These are phyloP conservation scores for Phainopepla nitens DNA, from an alignment of 2,113 vertebrate genomes.

Conservation along the genomic window DNA sequence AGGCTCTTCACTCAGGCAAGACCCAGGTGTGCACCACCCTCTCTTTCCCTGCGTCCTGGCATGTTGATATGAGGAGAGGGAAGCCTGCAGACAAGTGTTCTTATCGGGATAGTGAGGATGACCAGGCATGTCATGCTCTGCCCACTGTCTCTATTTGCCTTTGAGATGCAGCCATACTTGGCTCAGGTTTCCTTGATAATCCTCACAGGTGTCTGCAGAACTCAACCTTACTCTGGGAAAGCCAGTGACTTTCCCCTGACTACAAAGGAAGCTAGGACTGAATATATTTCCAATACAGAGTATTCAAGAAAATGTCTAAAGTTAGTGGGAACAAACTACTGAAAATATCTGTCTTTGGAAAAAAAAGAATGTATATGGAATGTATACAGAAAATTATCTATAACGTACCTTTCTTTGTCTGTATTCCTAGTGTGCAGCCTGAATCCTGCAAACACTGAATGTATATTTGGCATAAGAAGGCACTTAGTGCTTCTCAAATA, in stretches of 20 bases:
- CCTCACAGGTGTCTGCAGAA: neutral
- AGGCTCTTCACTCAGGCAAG: neutral
- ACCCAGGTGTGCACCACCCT: too few relatives aligned
- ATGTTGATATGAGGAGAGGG: rapidly evolving
- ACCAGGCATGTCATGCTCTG: neutral
- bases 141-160: neutral
- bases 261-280: neutral
- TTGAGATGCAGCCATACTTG: neutral
- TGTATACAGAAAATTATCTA: neutral
- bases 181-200: neutral
- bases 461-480: neutral
- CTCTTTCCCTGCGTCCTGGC: neutral
- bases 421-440: neutral
- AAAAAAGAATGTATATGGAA: neutral
- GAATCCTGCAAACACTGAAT: neutral
- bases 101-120: neutral
- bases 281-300: neutral
- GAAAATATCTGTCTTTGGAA: neutral
- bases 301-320: neutral
- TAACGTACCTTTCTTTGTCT: neutral
- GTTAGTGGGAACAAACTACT: neutral
- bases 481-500: neutral
- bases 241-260: neutral
- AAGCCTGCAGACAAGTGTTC: neutral
- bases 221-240: neutral